These are phyloP conservation scores for Plagiodera versicolora DNA, from an alignment of 2,888 invertebrate species.

Conservation along the genomic window DNA sequence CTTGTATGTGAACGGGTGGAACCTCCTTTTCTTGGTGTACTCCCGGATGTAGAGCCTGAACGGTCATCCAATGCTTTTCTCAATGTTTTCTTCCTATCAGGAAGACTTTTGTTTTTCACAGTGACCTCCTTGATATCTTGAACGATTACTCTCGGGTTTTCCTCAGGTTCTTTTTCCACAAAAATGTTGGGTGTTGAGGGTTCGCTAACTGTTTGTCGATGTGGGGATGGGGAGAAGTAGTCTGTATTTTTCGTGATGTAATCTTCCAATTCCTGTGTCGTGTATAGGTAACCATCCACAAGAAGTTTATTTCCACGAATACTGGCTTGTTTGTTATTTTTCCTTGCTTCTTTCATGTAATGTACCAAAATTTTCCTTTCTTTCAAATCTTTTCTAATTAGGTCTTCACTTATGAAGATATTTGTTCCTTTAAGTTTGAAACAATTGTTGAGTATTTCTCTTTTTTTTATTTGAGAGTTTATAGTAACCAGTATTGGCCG, in stretches of 20 bases:
- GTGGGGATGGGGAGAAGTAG: not conserved
- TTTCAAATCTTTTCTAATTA: conserved; percentile 8
- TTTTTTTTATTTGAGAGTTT: not conserved
- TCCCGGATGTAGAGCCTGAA: not conserved
- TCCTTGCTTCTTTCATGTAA: conserved; percentile 6
- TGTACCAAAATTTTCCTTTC: conserved; percentile 6
- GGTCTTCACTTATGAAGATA: conserved; percentile 11
- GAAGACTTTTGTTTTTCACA: not conserved
- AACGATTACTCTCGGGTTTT: not conserved
- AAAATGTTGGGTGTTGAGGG: not conserved
- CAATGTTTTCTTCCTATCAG: not conserved
- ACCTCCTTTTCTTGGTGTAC: not conserved
- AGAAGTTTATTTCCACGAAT: conserved; percentile 6
- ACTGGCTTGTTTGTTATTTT: conserved; percentile 1
- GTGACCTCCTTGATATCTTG: not conserved
- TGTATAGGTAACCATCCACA: not conserved
- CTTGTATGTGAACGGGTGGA: not conserved
- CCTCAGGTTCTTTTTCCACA: not conserved
- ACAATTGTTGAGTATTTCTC: conserved; percentile 1
- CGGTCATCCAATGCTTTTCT: not conserved
- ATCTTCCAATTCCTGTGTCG: not conserved
- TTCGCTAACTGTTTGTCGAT: not conserved
- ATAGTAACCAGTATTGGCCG: conserved; percentile 8
- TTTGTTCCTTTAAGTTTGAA: conserved; percentile 11
- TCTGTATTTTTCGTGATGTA: not conserved